A percentile compares a stretch with the other conserved stretches of the same genome.
These are phyloP conservation scores for Oreotrochilus melanogaster DNA, from an alignment of 2,113 vertebrate genomes.

Conservation along the genomic window DNA sequence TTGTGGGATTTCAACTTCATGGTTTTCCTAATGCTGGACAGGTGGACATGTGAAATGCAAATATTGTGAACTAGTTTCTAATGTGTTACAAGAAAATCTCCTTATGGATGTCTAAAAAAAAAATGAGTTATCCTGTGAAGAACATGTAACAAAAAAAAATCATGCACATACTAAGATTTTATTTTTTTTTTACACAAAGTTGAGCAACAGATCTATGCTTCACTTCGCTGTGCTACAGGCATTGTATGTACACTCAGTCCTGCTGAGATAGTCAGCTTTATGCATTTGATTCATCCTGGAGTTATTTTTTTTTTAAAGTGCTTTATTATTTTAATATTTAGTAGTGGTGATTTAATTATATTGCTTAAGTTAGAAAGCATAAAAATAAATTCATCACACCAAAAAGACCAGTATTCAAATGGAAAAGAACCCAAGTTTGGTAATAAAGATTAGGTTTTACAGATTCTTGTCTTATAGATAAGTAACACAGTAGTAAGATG, in stretches of 20 bases:
- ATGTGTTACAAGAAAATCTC: no score
- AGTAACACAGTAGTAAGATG: background rate
- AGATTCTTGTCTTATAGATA: background rate
- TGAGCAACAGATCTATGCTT: background rate
- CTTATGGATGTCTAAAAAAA: background rate
- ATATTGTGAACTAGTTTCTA: no score
- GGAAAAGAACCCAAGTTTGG: background rate
- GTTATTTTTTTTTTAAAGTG: no score
- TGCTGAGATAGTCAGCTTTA: background rate
- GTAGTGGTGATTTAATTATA: background rate
- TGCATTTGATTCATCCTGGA: background rate
- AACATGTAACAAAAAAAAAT: background rate
- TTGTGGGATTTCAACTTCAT: no score
- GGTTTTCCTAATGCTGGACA: no score
- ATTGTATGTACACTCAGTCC: background rate
- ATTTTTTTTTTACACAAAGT: background rate
- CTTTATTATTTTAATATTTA: background rate
- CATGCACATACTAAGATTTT: accelerated
- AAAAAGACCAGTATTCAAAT: background rate
- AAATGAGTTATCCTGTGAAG: background rate
- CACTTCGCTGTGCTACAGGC: background rate
- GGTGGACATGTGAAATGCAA: no score
- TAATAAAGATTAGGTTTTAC: background rate
- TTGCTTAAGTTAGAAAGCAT: background rate
- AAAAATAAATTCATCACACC: background rate